These are phyloP conservation scores for Falco columbarius DNA, from an alignment of 2,797 vertebrate genomes.

Conservation along the genomic window DNA sequence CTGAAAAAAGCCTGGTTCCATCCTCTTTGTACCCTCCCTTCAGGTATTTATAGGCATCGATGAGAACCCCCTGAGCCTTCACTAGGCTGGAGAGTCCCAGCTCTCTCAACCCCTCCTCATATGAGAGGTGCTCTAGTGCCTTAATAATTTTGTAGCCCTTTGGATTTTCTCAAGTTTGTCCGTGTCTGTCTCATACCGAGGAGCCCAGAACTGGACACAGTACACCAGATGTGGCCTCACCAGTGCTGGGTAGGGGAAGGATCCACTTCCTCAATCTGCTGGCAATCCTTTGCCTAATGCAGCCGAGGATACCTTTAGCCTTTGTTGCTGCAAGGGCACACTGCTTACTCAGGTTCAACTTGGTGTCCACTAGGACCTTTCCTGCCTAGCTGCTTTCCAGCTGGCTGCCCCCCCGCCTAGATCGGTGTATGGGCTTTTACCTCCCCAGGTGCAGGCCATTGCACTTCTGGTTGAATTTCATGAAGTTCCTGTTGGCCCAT, in stretches of 20 bases:
- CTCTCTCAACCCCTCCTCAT: neutral
- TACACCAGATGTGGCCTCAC: neutral
- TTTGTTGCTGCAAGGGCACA: neutral
- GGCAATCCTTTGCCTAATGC: neutral
- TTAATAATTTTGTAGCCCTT: neutral
- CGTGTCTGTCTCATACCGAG: neutral
- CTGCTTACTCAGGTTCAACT: neutral
- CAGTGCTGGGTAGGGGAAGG: neutral
- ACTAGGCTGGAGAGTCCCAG: neutral
- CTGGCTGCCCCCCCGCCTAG: too few relatives aligned
- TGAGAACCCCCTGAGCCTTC: neutral
- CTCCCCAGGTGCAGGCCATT: neutral
- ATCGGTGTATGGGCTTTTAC: neutral
- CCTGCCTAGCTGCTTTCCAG: neutral
- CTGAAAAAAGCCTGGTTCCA: too few relatives aligned
- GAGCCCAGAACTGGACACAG: neutral
- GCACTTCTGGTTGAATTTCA: neutral
- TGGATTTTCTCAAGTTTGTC: neutral
- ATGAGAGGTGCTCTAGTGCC: neutral
- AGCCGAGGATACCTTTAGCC: rapidly evolving
- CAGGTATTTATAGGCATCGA: rapidly evolving
- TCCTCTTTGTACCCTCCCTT: neutral
- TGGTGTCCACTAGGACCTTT: neutral
- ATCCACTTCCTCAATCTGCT: rapidly evolving
- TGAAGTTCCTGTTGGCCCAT: neutral